phyloP scores from a whole-genome alignment of 2,888 invertebrate genomes.

The Andrena trimmerana region DNA sequence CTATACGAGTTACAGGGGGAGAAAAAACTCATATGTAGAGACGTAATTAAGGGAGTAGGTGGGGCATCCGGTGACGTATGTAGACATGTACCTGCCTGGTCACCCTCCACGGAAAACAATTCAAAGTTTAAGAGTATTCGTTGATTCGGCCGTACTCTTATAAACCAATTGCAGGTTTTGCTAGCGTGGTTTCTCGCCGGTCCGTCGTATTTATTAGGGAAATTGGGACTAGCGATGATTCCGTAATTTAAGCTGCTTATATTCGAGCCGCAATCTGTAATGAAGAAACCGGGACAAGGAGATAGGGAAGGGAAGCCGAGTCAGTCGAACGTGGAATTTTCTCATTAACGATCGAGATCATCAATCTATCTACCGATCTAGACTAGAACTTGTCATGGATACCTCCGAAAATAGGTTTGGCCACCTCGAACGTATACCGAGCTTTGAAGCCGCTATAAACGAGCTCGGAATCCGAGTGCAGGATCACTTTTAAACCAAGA shows the following conservation, averaged over 20 bases:
- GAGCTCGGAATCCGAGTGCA: conserved; percentile 94
- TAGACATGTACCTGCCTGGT: conserved; percentile 89
- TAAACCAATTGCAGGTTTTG: conserved; percentile 98
- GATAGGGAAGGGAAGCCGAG: not conserved
- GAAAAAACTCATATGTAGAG: too few relatives aligned
- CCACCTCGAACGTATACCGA: conserved; percentile 95
- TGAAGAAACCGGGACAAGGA: not conserved
- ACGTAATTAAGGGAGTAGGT: too few relatives aligned
- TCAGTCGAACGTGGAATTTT: not conserved
- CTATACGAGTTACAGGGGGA: conserved; percentile 84
- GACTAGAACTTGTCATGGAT: conserved; percentile 34
- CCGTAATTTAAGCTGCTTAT: conserved; percentile 94
- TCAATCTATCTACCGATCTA: too few relatives aligned
- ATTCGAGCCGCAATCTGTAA: conserved; percentile 95
- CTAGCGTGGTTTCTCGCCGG: conserved; percentile 92
- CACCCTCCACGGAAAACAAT: conserved; percentile 97
- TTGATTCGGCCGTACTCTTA: conserved; percentile 94
- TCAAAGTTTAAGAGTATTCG: conserved; percentile 96
- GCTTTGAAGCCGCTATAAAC: conserved; percentile 99
- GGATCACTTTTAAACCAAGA: conserved; percentile 93
- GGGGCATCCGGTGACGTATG: not conserved
- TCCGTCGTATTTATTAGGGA: conserved; percentile 95
- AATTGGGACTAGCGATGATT: conserved; percentile 95
- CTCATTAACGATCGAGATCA: too few relatives aligned
- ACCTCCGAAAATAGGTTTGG: conserved; percentile 94